Conservation (phyloP, 2,888 invertebrate species). For the Gasteruption jaculator region DNA sequence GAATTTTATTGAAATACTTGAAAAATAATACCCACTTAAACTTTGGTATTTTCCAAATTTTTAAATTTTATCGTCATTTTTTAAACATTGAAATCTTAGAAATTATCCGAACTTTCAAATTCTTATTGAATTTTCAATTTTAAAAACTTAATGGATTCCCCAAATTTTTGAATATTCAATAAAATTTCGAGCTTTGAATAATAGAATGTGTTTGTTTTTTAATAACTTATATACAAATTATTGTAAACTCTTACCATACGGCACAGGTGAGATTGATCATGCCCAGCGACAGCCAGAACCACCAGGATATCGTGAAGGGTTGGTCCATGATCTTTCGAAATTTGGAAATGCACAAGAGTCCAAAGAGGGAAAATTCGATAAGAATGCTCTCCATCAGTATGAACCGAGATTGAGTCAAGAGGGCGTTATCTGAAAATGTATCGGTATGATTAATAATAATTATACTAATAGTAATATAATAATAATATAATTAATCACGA, state of each 20-base stretch:
- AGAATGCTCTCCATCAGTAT: conserved; percentile 91
- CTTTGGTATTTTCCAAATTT: too few relatives aligned
- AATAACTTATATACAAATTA: background rate
- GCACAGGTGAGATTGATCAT: conserved; percentile 68
- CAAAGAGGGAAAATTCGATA: conserved; percentile 78
- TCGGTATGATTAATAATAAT: conserved; percentile 16
- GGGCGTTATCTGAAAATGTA: conserved; percentile 70
- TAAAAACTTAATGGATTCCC: too few relatives aligned
- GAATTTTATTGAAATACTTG: too few relatives aligned
- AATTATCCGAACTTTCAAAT: too few relatives aligned
- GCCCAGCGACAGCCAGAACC: conserved; percentile 63
- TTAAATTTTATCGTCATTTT: too few relatives aligned
- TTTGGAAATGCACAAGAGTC: conserved; percentile 62
- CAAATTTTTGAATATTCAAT: too few relatives aligned
- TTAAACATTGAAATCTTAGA: too few relatives aligned
- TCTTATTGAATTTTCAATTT: too few relatives aligned
- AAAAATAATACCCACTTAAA: too few relatives aligned
- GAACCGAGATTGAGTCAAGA: conserved; percentile 89
- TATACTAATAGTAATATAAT: background rate
- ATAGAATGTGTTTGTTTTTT: too few relatives aligned
- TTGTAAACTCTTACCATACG: conserved; percentile 60
- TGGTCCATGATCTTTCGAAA: conserved; percentile 54
- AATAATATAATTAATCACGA: too few relatives aligned
- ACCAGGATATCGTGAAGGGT: conserved; percentile 59
- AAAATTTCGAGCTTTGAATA: too few relatives aligned